Percentiles rank a stretch among this genome's conserved stretches.
Conservation (phyloP, 2,888 invertebrate species). For the Metallyticus violacea region DNA sequence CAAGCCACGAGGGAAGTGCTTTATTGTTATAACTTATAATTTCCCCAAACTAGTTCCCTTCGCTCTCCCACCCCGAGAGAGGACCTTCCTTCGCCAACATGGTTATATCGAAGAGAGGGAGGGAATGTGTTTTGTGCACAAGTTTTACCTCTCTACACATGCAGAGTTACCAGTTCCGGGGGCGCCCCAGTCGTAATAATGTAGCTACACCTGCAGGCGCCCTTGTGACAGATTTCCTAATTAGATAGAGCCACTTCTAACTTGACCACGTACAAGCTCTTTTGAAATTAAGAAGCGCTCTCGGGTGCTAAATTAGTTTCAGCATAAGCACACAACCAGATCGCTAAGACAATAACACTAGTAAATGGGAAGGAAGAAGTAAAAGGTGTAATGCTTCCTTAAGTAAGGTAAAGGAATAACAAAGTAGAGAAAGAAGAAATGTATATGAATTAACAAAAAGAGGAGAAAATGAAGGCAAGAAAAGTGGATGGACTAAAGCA, state of each 20-base stretch:
- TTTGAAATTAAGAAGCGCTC: background rate
- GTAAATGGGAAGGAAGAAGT: background rate
- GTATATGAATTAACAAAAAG: background rate
- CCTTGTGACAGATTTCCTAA: background rate
- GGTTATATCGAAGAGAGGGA: background rate
- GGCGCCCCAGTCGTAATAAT: background rate
- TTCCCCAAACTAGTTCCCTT: background rate
- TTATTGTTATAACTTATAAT: constrained; percentile 18
- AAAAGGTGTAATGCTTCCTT: too few relatives aligned
- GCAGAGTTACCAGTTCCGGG: background rate
- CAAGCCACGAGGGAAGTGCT: constrained; percentile 15
- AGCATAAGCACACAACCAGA: background rate
- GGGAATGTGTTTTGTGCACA: background rate
- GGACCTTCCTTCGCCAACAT: background rate
- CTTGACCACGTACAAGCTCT: background rate
- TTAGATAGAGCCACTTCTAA: background rate
- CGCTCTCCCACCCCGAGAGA: background rate
- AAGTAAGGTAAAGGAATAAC: too few relatives aligned
- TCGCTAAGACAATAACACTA: background rate
- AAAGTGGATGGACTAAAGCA: too few relatives aligned
- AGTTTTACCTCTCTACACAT: background rate
- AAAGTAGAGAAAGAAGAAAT: background rate
- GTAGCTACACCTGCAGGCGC: background rate
- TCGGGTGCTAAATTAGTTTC: background rate
- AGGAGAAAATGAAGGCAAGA: background rate